Conservation (phyloP, 2,113 vertebrate genomes). For the Cnemophilus loriae region DNA sequence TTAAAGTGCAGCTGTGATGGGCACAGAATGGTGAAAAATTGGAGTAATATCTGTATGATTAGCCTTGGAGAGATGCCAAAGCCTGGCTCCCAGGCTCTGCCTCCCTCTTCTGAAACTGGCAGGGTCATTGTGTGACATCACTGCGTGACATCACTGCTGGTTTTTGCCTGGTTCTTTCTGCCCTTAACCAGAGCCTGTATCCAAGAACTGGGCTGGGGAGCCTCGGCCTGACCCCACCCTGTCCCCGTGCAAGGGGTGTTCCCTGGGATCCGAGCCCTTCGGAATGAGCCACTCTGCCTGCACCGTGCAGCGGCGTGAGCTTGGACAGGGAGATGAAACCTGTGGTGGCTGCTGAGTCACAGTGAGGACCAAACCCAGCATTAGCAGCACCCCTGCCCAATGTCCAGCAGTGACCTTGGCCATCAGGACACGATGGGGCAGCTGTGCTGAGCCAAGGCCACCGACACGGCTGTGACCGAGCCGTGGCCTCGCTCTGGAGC, state of each 20-base stretch:
- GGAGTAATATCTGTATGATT: background rate
- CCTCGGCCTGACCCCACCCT: fast-evolving
- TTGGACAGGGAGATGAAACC: background rate
- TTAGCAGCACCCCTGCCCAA: fast-evolving
- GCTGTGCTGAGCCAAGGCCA: background rate
- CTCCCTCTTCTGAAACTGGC: fast-evolving
- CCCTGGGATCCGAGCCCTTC: fast-evolving
- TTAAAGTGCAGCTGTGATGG: background rate
- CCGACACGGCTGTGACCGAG: fast-evolving
- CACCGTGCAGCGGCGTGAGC: fast-evolving
- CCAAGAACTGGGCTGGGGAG: background rate
- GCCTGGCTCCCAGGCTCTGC: background rate
- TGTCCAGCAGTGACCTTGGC: background rate
- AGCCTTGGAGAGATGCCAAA: background rate
- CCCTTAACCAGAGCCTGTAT: fast-evolving
- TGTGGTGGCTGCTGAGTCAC: background rate
- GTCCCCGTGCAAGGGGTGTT: fast-evolving
- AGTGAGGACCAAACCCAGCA: fast-evolving
- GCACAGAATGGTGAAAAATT: background rate
- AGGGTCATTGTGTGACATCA: fast-evolving
- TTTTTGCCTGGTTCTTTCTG: background rate
- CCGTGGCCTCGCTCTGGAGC: background rate
- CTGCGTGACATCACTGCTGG: background rate
- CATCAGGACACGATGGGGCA: fast-evolving
- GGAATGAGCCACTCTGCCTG: fast-evolving